These are phyloP conservation scores for Riptortus pedestris DNA, from an alignment of 1,140 invertebrate genomes.

Conservation along the genomic window DNA sequence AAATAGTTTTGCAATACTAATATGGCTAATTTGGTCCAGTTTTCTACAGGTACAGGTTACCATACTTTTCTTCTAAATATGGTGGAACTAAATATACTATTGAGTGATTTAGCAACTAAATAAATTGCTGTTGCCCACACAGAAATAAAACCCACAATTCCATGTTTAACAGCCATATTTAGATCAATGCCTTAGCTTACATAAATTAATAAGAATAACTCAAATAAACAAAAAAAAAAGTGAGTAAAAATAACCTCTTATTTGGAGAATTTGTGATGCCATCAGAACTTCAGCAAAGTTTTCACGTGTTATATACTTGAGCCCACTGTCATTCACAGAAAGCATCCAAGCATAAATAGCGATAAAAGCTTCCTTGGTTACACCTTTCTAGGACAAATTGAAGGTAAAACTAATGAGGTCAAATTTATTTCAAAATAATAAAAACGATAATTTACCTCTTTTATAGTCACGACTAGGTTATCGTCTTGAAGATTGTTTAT, in stretches of 20 bases:
- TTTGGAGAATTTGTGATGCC: constrained; percentile 51
- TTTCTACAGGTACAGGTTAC: too few species aligned
- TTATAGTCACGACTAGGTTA: constrained; percentile 42
- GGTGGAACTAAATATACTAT: too few species aligned
- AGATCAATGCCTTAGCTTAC: too few species aligned
- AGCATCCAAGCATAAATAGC: constrained; percentile 68
- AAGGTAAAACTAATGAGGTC: constrained; percentile 4
- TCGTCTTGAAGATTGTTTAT: constrained; percentile 35
- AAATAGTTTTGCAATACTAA: too few species aligned
- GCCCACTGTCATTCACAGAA: constrained; percentile 44
- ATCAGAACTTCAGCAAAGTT: constrained; percentile 57
- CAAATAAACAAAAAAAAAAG: neutral
- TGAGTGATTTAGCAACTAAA: too few species aligned
- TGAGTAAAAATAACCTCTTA: constrained; percentile 43
- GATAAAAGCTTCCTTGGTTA: constrained; percentile 50
- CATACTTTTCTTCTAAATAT: too few species aligned
- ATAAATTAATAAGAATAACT: too few species aligned
- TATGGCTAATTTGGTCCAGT: too few species aligned
- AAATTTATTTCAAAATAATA: neutral
- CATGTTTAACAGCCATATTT: too few species aligned
- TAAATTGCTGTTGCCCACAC: too few species aligned
- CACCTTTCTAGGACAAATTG: constrained; percentile 37
- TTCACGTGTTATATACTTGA: constrained; percentile 47
- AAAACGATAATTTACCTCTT: constrained; percentile 37
- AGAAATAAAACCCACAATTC: too few species aligned